Evolutionary conservation across 2,797 vertebrate species (phyloP).

Genomic region (Eupleurogrammus muticus): DNA sequence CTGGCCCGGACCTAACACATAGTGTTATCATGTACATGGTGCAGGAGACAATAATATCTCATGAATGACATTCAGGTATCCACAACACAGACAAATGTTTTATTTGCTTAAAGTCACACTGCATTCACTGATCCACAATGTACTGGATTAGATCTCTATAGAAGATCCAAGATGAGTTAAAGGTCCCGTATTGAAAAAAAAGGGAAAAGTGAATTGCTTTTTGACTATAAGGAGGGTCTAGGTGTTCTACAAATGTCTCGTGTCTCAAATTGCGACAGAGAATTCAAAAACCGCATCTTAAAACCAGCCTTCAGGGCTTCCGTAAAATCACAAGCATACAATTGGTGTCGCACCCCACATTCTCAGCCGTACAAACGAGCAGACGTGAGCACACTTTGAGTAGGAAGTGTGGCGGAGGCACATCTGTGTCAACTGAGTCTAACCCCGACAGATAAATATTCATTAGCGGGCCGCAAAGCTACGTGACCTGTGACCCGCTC

Average conservation of each 20-base stretch:
- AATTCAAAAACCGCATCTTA: no score
- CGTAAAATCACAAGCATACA: no score
- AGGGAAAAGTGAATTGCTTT: no score
- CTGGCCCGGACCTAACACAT: conserved; percentile 37
- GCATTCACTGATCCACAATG: conserved; percentile 6
- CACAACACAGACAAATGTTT: conserved; percentile 13
- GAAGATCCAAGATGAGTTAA: conserved; percentile 24
- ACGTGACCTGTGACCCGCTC: conserved; percentile 64
- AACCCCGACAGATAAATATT: conserved; percentile 70
- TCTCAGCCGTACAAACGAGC: neutral
- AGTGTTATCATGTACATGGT: conserved; percentile 15
- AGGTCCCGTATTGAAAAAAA: no score
- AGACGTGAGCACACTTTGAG: conserved; percentile 20
- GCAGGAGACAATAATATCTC: conserved; percentile 31
- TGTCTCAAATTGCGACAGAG: no score
- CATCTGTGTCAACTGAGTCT: conserved; percentile 45
- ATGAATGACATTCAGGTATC: conserved; percentile 7
- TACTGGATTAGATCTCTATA: neutral
- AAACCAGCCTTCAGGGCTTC: no score
- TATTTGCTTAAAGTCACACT: conserved; percentile 10
- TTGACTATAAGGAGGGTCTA: no score
- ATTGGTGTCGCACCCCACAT: no score
- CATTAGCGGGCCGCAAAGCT: conserved; percentile 65
- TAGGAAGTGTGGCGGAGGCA: conserved; percentile 47
- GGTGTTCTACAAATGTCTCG: no score